phyloP scores from a whole-genome alignment of 2,113 vertebrate species.

The Nesoenas mayeri region DNA sequence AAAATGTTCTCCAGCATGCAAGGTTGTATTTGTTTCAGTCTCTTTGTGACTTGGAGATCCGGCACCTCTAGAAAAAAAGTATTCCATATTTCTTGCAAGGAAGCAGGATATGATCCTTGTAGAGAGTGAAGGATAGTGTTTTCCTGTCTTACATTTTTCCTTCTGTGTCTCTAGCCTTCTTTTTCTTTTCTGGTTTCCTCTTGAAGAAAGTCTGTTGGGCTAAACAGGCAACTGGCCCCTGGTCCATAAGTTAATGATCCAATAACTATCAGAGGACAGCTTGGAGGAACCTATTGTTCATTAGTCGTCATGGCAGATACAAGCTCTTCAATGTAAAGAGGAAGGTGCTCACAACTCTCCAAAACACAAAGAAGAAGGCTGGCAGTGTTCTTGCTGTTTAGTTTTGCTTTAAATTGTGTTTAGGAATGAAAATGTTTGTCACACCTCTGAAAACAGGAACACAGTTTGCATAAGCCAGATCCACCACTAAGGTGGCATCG shows the following conservation, averaged over 20 bases:
- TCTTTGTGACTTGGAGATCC: neutral
- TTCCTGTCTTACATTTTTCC: neutral
- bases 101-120: neutral
- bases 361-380: neutral
- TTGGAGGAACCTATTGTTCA: neutral
- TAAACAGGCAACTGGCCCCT: neutral
- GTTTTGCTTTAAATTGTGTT: slow-evolving; percentile 13
- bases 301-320: neutral
- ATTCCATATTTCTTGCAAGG: neutral
- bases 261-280: neutral
- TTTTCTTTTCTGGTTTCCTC: neutral
- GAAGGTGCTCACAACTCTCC: neutral
- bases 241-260: neutral
- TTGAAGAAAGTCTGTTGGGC: neutral
- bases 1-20: neutral
- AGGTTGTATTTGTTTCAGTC: neutral
- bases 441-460: slow-evolving; percentile 5
- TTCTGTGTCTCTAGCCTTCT: neutral
- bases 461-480: neutral
- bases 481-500: neutral
- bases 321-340: neutral
- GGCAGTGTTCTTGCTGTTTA: neutral
- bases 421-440: neutral
- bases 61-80: neutral
- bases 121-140: neutral